phyloP scores from a whole-genome alignment of 2,113 vertebrate species.

The Clarias macrocephalus region DNA sequence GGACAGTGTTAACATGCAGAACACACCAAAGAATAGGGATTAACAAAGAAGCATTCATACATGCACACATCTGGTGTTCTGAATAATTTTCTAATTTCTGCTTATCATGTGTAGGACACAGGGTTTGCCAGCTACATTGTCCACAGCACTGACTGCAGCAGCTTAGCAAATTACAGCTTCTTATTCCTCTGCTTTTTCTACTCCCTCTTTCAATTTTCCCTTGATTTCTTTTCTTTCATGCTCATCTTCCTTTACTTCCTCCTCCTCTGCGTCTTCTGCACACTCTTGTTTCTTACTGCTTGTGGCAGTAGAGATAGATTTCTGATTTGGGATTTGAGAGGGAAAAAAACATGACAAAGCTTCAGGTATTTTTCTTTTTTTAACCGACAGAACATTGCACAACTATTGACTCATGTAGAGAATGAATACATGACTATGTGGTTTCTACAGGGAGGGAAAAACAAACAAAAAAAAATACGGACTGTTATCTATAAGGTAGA shows the following conservation, averaged over 20 bases:
- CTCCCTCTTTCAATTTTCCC: neutral
- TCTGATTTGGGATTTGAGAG: constrained; percentile 32
- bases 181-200: constrained; percentile 19
- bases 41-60: constrained; percentile 29
- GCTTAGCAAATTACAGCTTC: neutral
- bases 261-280: neutral
- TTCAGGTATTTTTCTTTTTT: neutral
- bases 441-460: neutral
- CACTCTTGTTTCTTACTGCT: constrained; percentile 42
- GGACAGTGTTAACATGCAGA: constrained; percentile 15
- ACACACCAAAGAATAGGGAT: constrained; percentile 2
- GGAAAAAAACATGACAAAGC: neutral
- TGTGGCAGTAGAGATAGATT: constrained; percentile 37
- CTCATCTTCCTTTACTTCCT: constrained; percentile 45
- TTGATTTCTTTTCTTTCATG: constrained; percentile 30
- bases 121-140: neutral
- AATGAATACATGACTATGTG: too few species aligned
- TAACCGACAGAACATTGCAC: neutral
- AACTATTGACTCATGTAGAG: neutral
- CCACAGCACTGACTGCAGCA: neutral
- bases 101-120: constrained; percentile 13
- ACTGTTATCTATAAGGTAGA: neutral
- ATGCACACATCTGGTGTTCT: constrained; percentile 19
- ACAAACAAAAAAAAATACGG: neutral
- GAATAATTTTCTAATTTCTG: constrained; percentile 17